Evolutionary conservation across 2,113 vertebrate genomes (phyloP).

Genomic region (Stomatorhinus ivindoensis): DNA sequence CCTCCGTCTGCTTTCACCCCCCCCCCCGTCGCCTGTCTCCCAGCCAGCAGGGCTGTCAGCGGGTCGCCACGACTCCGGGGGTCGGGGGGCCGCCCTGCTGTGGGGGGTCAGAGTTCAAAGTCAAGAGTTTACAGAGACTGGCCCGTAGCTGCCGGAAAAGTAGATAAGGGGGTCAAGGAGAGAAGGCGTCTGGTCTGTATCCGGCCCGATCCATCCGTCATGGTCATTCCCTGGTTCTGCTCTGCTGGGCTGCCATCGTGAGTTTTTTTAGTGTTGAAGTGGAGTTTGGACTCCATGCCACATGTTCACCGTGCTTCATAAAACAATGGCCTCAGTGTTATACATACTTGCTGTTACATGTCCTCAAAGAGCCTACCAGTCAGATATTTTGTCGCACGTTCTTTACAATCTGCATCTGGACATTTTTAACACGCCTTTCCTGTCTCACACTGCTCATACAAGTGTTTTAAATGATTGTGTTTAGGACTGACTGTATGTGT

Average conservation of each 20-base stretch:
- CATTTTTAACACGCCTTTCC: neutral
- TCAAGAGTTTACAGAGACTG: slow-evolving; percentile 3
- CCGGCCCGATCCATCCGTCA: neutral
- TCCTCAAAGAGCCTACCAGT: neutral
- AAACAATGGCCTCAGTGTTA: neutral
- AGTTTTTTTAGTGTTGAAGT: neutral
- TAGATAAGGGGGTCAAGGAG: neutral
- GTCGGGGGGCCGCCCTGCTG: neutral
- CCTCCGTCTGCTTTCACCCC: neutral
- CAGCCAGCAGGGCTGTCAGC: neutral
- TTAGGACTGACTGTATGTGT: slow-evolving; percentile 50
- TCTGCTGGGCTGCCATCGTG: neutral
- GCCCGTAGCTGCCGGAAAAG: neutral
- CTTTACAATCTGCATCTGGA: neutral
- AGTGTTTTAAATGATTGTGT: neutral
- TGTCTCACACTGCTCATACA: neutral
- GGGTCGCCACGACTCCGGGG: neutral
- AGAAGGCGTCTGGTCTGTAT: neutral
- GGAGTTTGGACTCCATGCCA: neutral
- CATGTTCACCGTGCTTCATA: neutral
- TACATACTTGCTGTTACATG: neutral
- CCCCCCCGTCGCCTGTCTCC: neutral
- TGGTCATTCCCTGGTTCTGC: neutral
- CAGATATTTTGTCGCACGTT: neutral
- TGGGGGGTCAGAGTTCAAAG: slow-evolving; percentile 15